A percentile compares a stretch with the other conserved stretches of the same genome.
These are phyloP conservation scores for Muraenolepis orangiensis DNA, from an alignment of 2,797 vertebrate genomes.

Conservation along the genomic window DNA sequence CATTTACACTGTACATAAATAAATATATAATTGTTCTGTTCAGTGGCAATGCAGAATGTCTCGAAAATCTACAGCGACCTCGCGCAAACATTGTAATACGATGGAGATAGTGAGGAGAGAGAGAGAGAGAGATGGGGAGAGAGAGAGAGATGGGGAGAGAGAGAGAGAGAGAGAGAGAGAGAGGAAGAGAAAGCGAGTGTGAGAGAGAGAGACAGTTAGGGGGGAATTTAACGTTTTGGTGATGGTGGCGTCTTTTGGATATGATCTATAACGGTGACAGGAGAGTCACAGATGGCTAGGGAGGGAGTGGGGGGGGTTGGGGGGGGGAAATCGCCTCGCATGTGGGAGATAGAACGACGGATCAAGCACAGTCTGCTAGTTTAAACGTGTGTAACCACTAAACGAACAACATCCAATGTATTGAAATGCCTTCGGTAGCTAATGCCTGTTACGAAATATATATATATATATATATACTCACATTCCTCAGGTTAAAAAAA, in stretches of 20 bases:
- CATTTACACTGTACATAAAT: constrained; percentile 78
- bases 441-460: constrained; percentile 34
- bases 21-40: constrained; percentile 76
- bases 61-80: constrained; percentile 48
- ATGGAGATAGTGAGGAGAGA: constrained; percentile 15
- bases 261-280: background rate
- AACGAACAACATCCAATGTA: constrained; percentile 31
- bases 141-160: constrained; percentile 15
- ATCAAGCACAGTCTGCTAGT: constrained; percentile 18
- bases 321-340: constrained; percentile 43
- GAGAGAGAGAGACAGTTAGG: constrained; percentile 24
- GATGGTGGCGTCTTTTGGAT: background rate
- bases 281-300: background rate
- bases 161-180: background rate
- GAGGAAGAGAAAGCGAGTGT: background rate
- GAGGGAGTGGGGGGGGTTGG: constrained; percentile 7
- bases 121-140: background rate
- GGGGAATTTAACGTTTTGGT: constrained; percentile 31
- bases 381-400: constrained; percentile 18
- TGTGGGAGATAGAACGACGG: constrained; percentile 40
- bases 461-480: no score
- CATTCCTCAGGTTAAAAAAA: constrained; percentile 63
- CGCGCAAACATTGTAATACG: constrained; percentile 44
- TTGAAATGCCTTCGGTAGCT: constrained; percentile 27
- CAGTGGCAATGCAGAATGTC: constrained; percentile 67